Percentiles rank a stretch among this genome's conserved stretches.
phyloP scores from a whole-genome alignment of 2,113 vertebrate species.

The Coturnix japonica region DNA sequence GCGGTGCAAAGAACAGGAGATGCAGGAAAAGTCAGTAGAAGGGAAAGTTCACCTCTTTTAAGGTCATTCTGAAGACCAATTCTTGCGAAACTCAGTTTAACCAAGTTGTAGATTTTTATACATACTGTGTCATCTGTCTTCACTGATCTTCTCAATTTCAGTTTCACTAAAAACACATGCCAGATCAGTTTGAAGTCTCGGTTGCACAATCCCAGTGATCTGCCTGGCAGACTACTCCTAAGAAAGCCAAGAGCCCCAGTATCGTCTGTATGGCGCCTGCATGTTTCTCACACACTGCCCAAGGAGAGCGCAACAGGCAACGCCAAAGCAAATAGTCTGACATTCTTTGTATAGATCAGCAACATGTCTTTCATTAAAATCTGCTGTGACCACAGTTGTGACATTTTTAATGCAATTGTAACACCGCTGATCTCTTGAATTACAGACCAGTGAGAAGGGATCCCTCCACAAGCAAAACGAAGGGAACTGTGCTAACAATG shows the following conservation, averaged over 20 bases:
- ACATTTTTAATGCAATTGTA: not conserved
- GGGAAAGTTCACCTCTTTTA: not conserved
- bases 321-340: not conserved
- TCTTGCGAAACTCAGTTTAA: not conserved
- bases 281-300: fast-evolving
- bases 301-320: not conserved
- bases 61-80: not conserved
- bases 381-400: not conserved
- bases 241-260: not conserved
- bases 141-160: slow-evolving; percentile 40
- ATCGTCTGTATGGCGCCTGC: not conserved
- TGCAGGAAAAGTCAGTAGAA: not conserved
- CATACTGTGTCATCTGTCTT: slow-evolving; percentile 33
- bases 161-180: slow-evolving; percentile 38
- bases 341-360: not conserved
- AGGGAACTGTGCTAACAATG: not conserved
- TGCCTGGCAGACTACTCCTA: not conserved
- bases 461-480: not conserved
- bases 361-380: not conserved
- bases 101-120: slow-evolving; percentile 27
- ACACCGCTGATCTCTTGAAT: not conserved
- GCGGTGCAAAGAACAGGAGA: not conserved
- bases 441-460: not conserved
- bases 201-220: slow-evolving; percentile 7
- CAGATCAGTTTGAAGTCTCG: slow-evolving; percentile 44